Conservation (phyloP, 2,888 invertebrate genomes). For the Diarsia dahlii region DNA sequence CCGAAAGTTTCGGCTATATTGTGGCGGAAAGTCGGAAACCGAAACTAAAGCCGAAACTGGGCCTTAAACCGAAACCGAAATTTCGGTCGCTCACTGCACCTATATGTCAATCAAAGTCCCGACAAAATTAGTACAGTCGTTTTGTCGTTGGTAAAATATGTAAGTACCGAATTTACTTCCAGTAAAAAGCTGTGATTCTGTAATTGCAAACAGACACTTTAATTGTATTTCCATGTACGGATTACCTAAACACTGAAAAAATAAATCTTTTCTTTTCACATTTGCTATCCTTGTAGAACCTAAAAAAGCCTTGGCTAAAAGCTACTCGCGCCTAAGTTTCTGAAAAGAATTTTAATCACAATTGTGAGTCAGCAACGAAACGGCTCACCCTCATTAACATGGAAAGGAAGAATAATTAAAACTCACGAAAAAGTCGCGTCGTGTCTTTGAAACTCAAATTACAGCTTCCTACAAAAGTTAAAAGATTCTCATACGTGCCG, state of each 20-base stretch:
- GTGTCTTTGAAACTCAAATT: slow-evolving; percentile 66
- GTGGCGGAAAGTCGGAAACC: too few species aligned
- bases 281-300: not conserved
- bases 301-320: slow-evolving; percentile 5
- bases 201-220: too few species aligned
- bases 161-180: too few species aligned
- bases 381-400: slow-evolving; percentile 64
- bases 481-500: slow-evolving; percentile 64
- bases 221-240: too few species aligned
- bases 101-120: too few species aligned
- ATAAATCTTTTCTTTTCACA: not conserved
- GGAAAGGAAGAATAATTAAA: slow-evolving; percentile 65
- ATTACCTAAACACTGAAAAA: not conserved
- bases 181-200: too few species aligned
- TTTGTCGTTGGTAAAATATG: too few species aligned
- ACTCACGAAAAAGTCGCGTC: slow-evolving; percentile 60
- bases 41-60: too few species aligned
- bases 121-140: too few species aligned
- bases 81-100: too few species aligned
- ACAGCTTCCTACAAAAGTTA: slow-evolving; percentile 57
- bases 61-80: too few species aligned
- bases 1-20: too few species aligned
- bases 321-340: slow-evolving; percentile 33
- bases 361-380: slow-evolving; percentile 54
- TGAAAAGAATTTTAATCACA: slow-evolving; percentile 55